Conservation (phyloP, 1,140 invertebrate genomes). For the Leptinotarsa undecemlineata region DNA sequence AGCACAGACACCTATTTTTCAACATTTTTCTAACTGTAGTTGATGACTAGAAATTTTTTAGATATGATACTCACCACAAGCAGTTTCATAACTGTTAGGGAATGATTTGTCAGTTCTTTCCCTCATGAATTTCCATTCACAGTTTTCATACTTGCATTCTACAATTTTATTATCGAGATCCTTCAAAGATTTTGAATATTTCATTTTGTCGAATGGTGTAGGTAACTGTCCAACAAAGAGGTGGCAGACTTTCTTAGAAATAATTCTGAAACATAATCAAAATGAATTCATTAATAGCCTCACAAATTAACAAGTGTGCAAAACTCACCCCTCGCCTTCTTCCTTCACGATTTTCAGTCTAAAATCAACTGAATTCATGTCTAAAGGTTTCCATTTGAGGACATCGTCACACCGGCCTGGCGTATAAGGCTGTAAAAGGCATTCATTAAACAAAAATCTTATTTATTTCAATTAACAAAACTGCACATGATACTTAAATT, state of each 20-base stretch:
- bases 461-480: too few relatives aligned
- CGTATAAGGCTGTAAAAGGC: slow-evolving; percentile 75
- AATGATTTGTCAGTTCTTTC: slow-evolving; percentile 96
- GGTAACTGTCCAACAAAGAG: slow-evolving; percentile 78
- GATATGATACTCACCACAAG: slow-evolving; percentile 63
- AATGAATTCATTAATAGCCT: background rate
- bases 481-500: too few relatives aligned
- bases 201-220: slow-evolving; percentile 73
- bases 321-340: slow-evolving; percentile 69
- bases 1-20: too few relatives aligned
- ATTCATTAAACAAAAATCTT: background rate
- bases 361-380: slow-evolving; percentile 96
- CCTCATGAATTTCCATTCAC: slow-evolving; percentile 92
- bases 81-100: slow-evolving; percentile 88
- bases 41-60: too few relatives aligned
- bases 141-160: slow-evolving; percentile 84
- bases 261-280: slow-evolving; percentile 62
- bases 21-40: too few relatives aligned
- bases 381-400: slow-evolving; percentile 96
- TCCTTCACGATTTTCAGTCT: slow-evolving; percentile 79
- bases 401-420: slow-evolving; percentile 81
- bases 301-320: background rate
- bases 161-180: slow-evolving; percentile 92
- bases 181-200: slow-evolving; percentile 74
- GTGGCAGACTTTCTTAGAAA: slow-evolving; percentile 74